Conservation (phyloP, 2,113 vertebrate species). For the Rhabdornis inornatus region DNA sequence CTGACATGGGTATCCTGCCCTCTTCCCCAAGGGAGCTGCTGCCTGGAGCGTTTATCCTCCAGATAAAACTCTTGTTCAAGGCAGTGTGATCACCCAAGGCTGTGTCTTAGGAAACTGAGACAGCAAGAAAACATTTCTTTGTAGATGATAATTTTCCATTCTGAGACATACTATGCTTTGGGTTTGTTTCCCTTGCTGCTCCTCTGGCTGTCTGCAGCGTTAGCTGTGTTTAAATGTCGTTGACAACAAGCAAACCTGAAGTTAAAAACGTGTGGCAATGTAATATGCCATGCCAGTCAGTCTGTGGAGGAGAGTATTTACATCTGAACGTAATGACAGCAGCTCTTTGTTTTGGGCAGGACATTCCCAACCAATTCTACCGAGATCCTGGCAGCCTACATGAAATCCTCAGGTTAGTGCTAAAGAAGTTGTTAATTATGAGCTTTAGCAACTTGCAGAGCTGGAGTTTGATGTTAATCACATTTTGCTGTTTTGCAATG, state of each 20-base stretch:
- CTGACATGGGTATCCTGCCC: background rate
- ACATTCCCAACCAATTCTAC: conserved; percentile 96
- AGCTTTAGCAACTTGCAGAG: background rate
- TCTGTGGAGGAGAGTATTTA: background rate
- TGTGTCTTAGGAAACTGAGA: background rate
- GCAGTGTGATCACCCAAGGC: background rate
- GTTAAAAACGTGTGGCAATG: background rate
- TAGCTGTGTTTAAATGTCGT: background rate
- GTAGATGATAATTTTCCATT: background rate
- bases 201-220: background rate
- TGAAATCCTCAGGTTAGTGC: conserved; percentile 86
- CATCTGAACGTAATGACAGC: background rate
- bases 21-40: background rate
- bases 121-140: background rate
- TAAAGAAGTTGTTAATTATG: background rate
- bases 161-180: rapidly evolving
- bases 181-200: background rate
- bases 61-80: background rate
- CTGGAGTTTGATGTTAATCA: background rate
- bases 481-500: background rate
- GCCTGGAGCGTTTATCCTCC: background rate
- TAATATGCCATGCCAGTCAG: background rate
- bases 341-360: conserved; percentile 72
- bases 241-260: background rate
- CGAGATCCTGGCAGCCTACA: conserved; percentile 84